These are phyloP conservation scores for Drosophila athabasca DNA, from an alignment of 1,140 invertebrate genomes.

Conservation along the genomic window DNA sequence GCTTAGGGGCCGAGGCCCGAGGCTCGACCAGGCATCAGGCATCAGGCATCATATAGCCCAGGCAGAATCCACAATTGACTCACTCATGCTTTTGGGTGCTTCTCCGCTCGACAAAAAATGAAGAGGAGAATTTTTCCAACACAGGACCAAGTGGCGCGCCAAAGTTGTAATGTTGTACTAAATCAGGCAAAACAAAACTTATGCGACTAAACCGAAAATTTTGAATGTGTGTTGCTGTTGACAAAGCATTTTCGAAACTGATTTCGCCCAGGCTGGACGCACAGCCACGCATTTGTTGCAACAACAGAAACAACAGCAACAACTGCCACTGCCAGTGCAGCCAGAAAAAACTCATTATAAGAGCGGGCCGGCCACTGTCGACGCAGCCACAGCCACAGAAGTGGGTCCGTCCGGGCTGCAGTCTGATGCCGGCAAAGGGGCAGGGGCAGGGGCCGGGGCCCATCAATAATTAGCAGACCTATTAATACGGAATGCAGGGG, in stretches of 20 bases:
- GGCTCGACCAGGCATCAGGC: too few species aligned
- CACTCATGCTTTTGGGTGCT: conserved; percentile 36
- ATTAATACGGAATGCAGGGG: conserved; percentile 45
- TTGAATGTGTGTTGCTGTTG: conserved; percentile 81
- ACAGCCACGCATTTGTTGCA: conserved; percentile 48
- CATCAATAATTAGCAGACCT: conserved; percentile 75
- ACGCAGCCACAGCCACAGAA: conserved; percentile 31
- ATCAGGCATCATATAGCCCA: too few species aligned
- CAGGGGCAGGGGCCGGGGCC: neutral
- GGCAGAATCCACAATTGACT: conserved; percentile 21
- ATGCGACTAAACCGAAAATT: conserved; percentile 82
- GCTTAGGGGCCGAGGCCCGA: conserved; percentile 15
- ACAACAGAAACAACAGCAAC: conserved; percentile 31
- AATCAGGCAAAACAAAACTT: conserved; percentile 73
- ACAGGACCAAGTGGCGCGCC: conserved; percentile 48
- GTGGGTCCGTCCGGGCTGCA: conserved; percentile 39
- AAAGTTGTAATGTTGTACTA: conserved; percentile 59
- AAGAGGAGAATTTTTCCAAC: conserved; percentile 34
- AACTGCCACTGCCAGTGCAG: conserved; percentile 23
- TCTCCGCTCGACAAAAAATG: conserved; percentile 13
- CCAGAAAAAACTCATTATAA: conserved; percentile 69
- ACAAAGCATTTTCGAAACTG: conserved; percentile 82
- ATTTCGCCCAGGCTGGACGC: conserved; percentile 50
- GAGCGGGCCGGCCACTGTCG: conserved; percentile 16
- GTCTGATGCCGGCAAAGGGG: neutral